Evolutionary conservation across 2,797 vertebrate species (phyloP), one percentile per base, ranked within the genome.

Genomic region (Oryzias dopingdopingensis): DNA sequence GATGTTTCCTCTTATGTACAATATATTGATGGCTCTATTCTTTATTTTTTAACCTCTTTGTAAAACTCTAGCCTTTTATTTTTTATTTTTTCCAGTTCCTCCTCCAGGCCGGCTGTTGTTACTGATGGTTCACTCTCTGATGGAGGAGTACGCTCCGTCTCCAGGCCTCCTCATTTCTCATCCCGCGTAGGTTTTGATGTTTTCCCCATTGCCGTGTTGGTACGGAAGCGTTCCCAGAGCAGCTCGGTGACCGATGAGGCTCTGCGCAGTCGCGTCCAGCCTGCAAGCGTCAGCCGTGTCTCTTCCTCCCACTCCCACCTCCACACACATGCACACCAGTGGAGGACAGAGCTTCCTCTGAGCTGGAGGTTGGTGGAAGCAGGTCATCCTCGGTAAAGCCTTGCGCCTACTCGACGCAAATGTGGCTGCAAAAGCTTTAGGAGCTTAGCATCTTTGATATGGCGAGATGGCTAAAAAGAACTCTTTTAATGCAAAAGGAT

Each of bases 21-120:
- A 84, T 86, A 79, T 51, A 67, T 80, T 85, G 80, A 88, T 86
- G 71, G 73, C 65, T 85, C 70, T 88, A 74, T 77, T 85, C 59
- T 84, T 89, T 87, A 82, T 84, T 89, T 88, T 84, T 51, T 76
- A 81, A 78, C 62, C 59, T 62, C 56, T 48, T 59, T 78, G 54
- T 81, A 68, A 76, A 73, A 67, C 67, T 56, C 74, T 67, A 62
- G 60, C 74, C 65, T 83, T 82, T 37, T 37, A 13, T 2, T 13
- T 37, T 37, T 82, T 82, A 13, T 37, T 12, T 10, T 12, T 32
- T 32, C 66, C 67, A 62, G 78, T 70, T 73, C 62, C 54, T 79
- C 72, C 18, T 3, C 49, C 69, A 67, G 61, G 62, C 72, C 55
- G 1, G 60, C 14, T 22, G 77, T 82, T 83, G 79, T 81, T 85